phyloP scores from a whole-genome alignment of 2,888 invertebrate species.

The Euphydryas editha region DNA sequence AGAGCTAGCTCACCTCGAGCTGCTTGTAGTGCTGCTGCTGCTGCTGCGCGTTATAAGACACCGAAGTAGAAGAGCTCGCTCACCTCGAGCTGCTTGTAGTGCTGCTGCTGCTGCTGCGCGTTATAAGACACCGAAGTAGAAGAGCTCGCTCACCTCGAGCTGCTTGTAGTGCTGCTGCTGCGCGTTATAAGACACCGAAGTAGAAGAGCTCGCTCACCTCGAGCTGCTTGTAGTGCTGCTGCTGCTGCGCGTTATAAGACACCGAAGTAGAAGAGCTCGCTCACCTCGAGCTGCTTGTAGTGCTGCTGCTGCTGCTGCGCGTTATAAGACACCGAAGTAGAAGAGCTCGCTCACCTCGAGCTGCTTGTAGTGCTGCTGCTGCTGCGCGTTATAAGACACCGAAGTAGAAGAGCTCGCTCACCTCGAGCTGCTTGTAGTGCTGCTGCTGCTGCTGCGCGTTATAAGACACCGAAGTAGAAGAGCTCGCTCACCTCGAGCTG shows the following conservation, averaged over 20 bases:
- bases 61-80: no score
- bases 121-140: no score
- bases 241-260: slow-evolving; percentile 89
- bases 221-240: slow-evolving; percentile 89
- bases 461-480: no score
- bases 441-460: slow-evolving; percentile 91
- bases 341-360: slow-evolving; percentile 79
- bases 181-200: slow-evolving; percentile 67
- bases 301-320: slow-evolving; percentile 92
- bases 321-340: no score
- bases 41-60: no score
- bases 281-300: slow-evolving; percentile 88
- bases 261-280: no score
- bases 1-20: slow-evolving; percentile 85
- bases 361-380: slow-evolving; percentile 90
- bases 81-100: neutral
- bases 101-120: slow-evolving; percentile 90
- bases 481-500: slow-evolving; percentile 83
- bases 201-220: slow-evolving; percentile 73
- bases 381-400: slow-evolving; percentile 86
- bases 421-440: slow-evolving; percentile 90
- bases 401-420: slow-evolving; percentile 45
- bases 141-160: slow-evolving; percentile 79
- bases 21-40: slow-evolving; percentile 87
- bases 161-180: slow-evolving; percentile 92